A percentile compares a stretch with the other conserved stretches of the same genome.
phyloP scores from a whole-genome alignment of 2,113 vertebrate genomes.

The Morone saxatilis region DNA sequence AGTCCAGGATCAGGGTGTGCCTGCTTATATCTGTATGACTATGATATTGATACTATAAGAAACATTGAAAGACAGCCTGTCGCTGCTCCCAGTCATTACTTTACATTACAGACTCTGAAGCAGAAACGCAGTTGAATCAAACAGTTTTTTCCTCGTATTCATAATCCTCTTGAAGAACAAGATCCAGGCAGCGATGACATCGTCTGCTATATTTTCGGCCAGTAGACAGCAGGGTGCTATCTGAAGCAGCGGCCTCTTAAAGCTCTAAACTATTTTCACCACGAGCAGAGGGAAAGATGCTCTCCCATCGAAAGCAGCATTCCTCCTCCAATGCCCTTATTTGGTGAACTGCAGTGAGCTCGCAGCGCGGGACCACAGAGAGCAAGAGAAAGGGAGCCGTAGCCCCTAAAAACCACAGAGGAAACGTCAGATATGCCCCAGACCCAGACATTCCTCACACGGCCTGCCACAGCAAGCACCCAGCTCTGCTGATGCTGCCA shows the following conservation, averaged over 20 bases:
- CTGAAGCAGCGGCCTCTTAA: constrained; percentile 55
- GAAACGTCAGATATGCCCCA: constrained; percentile 81
- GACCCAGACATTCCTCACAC: constrained; percentile 82
- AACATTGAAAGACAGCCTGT: neutral
- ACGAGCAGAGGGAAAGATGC: constrained; percentile 74
- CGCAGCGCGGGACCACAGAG: constrained; percentile 64
- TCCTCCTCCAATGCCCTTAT: constrained; percentile 86
- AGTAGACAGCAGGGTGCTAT: constrained; percentile 54
- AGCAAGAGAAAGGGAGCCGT: constrained; percentile 66
- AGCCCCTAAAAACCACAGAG: constrained; percentile 80
- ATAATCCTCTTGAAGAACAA: constrained; percentile 8
- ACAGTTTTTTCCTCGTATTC: neutral
- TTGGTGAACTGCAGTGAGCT: constrained; percentile 83
- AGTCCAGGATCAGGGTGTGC: neutral
- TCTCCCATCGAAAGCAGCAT: constrained; percentile 76
- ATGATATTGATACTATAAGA: neutral
- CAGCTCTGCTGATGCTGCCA: constrained; percentile 45
- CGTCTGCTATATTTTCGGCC: constrained; percentile 33
- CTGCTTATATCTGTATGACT: too few relatives aligned
- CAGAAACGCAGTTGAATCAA: fast-evolving
- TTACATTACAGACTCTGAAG: neutral
- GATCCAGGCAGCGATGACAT: constrained; percentile 32
- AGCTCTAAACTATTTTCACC: constrained; percentile 70
- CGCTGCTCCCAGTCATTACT: neutral
- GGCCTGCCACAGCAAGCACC: constrained; percentile 63